Evolutionary conservation across 2,113 vertebrate genomes (phyloP).

Genomic region (Tonatia bakeri): DNA sequence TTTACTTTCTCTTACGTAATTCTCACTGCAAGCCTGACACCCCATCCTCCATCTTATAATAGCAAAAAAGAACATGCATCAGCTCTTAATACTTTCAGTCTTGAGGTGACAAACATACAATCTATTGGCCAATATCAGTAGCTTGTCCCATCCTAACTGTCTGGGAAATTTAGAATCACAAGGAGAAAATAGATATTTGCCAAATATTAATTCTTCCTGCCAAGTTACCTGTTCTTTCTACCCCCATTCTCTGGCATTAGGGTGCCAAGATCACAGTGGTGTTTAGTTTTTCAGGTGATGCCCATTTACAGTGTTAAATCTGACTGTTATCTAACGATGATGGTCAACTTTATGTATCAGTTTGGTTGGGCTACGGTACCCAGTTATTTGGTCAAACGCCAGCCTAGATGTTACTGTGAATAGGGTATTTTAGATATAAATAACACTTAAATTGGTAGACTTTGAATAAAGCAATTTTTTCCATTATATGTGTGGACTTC

Average conservation of each 20-base stretch:
- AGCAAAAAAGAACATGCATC: neutral
- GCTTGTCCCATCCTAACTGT: neutral
- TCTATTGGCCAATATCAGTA: rapidly evolving
- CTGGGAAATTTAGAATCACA: neutral
- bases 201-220: neutral
- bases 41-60: neutral
- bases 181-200: neutral
- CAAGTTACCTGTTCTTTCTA: neutral
- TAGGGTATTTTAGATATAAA: neutral
- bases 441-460: neutral
- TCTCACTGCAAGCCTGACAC: neutral
- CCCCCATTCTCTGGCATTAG: rapidly evolving
- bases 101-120: neutral
- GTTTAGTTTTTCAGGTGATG: neutral
- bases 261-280: neutral
- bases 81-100: neutral
- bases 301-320: neutral
- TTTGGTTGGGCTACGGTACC: neutral
- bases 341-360: neutral
- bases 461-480: neutral
- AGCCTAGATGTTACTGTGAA: neutral
- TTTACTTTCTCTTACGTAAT: neutral
- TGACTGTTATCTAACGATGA: neutral
- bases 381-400: neutral
- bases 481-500: neutral